These are phyloP conservation scores for Tokudaia muenninki DNA, from an alignment of 2,797 vertebrate species.

Conservation along the genomic window DNA sequence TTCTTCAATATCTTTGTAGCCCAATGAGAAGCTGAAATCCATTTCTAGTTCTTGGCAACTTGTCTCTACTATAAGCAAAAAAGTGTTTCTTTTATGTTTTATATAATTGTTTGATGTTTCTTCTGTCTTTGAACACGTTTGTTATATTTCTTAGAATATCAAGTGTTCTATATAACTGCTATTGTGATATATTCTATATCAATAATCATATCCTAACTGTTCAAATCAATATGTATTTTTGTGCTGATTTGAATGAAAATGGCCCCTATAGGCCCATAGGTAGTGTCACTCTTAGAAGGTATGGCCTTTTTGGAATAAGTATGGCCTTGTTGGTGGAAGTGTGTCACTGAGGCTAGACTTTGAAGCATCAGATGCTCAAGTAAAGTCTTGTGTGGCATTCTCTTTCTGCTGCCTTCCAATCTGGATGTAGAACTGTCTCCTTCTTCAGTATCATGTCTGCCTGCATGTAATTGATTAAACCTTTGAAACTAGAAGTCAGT, in stretches of 20 bases:
- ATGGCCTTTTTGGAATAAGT: background rate
- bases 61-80: slow-evolving; percentile 24
- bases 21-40: background rate
- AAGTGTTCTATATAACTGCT: background rate
- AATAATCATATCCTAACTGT: background rate
- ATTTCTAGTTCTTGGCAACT: background rate
- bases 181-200: background rate
- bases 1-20: background rate
- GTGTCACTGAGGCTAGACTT: background rate
- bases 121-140: background rate
- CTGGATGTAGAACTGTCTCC: background rate
- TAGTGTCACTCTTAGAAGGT: background rate
- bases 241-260: background rate
- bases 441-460: background rate
- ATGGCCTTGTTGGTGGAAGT: background rate
- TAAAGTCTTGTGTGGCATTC: background rate
- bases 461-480: background rate
- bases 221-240: background rate
- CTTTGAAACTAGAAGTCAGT: background rate
- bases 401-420: background rate
- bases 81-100: background rate
- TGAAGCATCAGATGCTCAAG: background rate
- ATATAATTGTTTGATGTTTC: background rate
- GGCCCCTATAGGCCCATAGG: background rate
- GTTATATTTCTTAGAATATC: background rate